Evolutionary conservation across 2,113 vertebrate genomes (phyloP), one percentile per base, ranked within the genome.

Genomic region (Hylia prasina): DNA sequence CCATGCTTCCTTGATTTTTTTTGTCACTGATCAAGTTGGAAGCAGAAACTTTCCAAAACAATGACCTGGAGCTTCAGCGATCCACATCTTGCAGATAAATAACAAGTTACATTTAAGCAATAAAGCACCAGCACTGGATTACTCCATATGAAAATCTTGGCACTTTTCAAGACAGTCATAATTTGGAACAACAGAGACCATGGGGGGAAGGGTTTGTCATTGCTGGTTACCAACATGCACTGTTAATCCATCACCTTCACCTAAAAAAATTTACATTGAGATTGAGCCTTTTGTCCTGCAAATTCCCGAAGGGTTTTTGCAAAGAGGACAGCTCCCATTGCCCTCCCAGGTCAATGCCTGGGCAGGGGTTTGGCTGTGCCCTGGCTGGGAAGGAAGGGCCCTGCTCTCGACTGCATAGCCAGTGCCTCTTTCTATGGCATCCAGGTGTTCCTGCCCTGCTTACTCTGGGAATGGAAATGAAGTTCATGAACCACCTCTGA

Each of bases 41-140:
- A 94, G 87, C 89, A 92, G 94, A 83, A 65, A 68, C 87, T 92
- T 94, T 94, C 85, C 93, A 84, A 94, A 96, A 90, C 78, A 95
- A 95, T 88, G 90, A 93, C 79, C 75, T 91, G 92, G 88, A 90
- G 88, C 81, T 72, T 90, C 90, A 93, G 64, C 23, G 76, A 96
- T 90, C 85, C 68, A 94, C 48, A 90, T 23, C 92, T 83, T 90
- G 88, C 85, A 89, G 79, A 88, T 42, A 93, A 94, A 58, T 45
- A 83, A 56, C 60, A 94, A 80, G 40, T 28, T 60, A 40, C n/a
- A 75, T 75, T 82, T 65, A 95, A 82, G 68, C 71, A 91, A 79
- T 70, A 72, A 79, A 93, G 73, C 81, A 87, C 30, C 78, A 47
- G 61, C 77, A 92, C 35, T 56, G 68, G 42, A 70, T 83, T 80